Conservation (phyloP, 2,888 invertebrate genomes). For the Torymus texanus region DNA sequence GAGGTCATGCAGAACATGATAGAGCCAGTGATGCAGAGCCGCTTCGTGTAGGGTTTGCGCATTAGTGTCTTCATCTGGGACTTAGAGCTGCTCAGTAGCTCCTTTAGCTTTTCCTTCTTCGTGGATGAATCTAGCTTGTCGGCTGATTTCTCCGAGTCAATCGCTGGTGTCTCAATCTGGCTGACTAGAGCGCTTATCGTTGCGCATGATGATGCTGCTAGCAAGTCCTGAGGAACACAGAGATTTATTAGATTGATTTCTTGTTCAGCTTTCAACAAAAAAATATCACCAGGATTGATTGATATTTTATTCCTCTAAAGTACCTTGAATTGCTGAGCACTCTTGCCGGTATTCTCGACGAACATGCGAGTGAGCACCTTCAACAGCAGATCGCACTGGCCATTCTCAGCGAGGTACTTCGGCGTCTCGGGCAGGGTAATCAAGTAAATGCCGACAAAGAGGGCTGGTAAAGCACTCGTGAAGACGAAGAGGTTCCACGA, state of each 20-base stretch:
- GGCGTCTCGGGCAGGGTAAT: conserved; percentile 87
- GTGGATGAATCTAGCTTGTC: neutral
- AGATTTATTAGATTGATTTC: no score
- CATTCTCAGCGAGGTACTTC: conserved; percentile 86
- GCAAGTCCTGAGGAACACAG: conserved; percentile 25
- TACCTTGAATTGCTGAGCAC: conserved; percentile 68
- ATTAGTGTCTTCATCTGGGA: conserved; percentile 84
- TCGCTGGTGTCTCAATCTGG: neutral
- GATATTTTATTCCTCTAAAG: conserved; percentile 45
- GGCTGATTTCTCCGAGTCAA: neutral
- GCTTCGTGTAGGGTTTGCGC: conserved; percentile 83
- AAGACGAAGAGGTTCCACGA: conserved; percentile 90
- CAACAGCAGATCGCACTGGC: conserved; percentile 84
- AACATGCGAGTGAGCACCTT: conserved; percentile 82
- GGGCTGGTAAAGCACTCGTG: conserved; percentile 82
- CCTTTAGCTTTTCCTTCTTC: conserved; percentile 33
- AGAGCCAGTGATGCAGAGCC: conserved; percentile 84
- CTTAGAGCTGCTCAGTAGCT: conserved; percentile 68
- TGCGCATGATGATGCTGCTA: neutral
- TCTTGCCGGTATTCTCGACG: conserved; percentile 80
- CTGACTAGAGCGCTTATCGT: conserved; percentile 41
- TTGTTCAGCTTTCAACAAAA: no score
- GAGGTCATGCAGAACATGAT: conserved; percentile 88
- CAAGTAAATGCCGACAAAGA: conserved; percentile 81
- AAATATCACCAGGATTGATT: no score